Base-by-base conservation (phyloP, 1,140 invertebrate genomes). In the Heliconius nattereri region DNA sequence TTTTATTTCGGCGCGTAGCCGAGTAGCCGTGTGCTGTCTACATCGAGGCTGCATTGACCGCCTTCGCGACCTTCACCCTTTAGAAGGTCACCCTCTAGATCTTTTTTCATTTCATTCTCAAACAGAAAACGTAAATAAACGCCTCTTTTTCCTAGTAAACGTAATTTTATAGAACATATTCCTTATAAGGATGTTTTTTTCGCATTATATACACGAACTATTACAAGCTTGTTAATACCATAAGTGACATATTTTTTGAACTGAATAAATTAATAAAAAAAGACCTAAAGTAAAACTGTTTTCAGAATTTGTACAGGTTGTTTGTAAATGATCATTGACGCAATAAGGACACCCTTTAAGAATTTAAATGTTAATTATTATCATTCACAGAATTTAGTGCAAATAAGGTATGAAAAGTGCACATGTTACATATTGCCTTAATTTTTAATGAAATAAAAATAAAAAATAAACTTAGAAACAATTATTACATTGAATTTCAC, bases 1-100 rank as follows among this genome's bases (percentile, higher is more conserved):
- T 83, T 89, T 91, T 90, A 85, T 85, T 87, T 84, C 78, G 81
- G 76, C 76, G 85, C 86, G 90, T 90, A 90, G 86, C 85, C 81
- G 87, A 88, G 91, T 89, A 87, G 88, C 87, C 79, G 83, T 85
- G 86, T 85, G 73, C 78, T 57, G 37, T 74, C 75, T 76, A 66
- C 60, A 66, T 29, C 60, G 60, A 66, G 60, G 40, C 75, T 80
- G 77, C 80, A 81, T 86, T 78, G 85, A 72, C 37, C 83, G 80
- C 85, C 81, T 86, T 85, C 72, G 73, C 81, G 85, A 87, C 88
- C 87, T 89, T 89, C 86, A 89, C 85, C 85, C 85, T 85, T 85
- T 79, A 29, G 29, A 66, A 66, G 60, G 60, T 66, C 60, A 19
- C 16, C 8, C 26, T 29, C 11, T 29, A 26, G 11, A 29, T 5